Conservation (phyloP, 2,113 vertebrate species). For the Emberiza fucata region DNA sequence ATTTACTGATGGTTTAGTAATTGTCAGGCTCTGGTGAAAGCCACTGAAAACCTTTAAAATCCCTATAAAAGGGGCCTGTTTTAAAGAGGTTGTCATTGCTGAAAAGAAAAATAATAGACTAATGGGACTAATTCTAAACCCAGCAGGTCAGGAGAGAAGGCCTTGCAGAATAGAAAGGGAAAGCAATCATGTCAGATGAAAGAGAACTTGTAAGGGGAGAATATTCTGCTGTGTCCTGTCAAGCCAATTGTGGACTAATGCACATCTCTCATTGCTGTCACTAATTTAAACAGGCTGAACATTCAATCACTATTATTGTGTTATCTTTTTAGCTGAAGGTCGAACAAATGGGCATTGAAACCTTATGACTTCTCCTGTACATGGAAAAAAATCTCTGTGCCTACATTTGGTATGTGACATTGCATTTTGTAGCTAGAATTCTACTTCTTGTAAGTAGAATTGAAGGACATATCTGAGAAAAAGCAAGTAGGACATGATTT, state of each 20-base stretch:
- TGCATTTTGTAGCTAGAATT: background rate
- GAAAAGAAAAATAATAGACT: slow-evolving; percentile 37
- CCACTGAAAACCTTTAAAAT: slow-evolving; percentile 35
- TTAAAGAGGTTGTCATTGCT: slow-evolving; percentile 27
- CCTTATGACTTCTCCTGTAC: background rate
- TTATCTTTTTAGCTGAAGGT: slow-evolving; percentile 24
- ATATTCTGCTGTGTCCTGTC: slow-evolving; percentile 23
- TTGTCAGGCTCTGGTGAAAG: slow-evolving; percentile 14
- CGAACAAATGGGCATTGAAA: background rate
- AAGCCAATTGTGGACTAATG: slow-evolving; percentile 39
- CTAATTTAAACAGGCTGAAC: slow-evolving; percentile 41
- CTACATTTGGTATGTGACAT: background rate
- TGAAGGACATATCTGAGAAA: background rate
- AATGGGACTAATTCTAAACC: slow-evolving; percentile 49
- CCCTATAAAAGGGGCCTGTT: background rate
- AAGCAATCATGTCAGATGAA: slow-evolving; percentile 39
- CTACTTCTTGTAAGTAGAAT: background rate
- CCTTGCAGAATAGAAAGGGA: slow-evolving; percentile 8
- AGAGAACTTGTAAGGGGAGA: slow-evolving; percentile 7
- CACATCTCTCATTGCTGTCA: slow-evolving; percentile 18
- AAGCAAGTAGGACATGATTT: background rate
- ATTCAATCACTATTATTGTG: slow-evolving; percentile 10
- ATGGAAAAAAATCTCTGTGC: background rate
- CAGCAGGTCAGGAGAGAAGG: slow-evolving; percentile 8
- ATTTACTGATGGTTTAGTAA: slow-evolving; percentile 5